Percentiles rank a stretch among this genome's conserved stretches.
These are phyloP conservation scores for Erebia ligea DNA, from an alignment of 2,888 invertebrate species.

Conservation along the genomic window DNA sequence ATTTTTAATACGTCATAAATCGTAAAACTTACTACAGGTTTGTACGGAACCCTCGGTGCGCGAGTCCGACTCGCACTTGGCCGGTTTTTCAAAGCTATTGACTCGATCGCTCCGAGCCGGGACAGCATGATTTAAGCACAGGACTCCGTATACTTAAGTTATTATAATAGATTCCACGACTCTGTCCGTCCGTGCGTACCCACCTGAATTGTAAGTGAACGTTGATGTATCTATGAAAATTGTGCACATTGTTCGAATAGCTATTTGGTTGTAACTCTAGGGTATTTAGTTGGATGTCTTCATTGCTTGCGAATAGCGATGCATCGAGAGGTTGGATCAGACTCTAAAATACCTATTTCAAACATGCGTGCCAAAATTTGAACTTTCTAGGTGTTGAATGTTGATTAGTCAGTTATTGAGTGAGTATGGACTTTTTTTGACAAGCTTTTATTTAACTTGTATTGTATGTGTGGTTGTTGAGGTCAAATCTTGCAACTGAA, in stretches of 20 bases:
- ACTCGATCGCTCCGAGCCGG: constrained; percentile 1
- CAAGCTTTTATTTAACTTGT: no score
- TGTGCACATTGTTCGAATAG: neutral
- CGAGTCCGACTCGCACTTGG: neutral
- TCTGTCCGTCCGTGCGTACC: constrained; percentile 27
- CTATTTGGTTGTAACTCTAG: constrained; percentile 1
- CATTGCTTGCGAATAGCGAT: neutral
- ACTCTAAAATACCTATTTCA: no score
- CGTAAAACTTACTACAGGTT: no score
- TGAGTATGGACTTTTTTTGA: no score
- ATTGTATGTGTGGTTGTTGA: no score
- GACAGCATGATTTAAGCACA: constrained; percentile 38
- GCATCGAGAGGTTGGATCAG: no score
- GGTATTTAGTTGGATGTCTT: neutral
- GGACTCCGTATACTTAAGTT: constrained; percentile 37
- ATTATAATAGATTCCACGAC: constrained; percentile 46
- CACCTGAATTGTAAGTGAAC: constrained; percentile 17
- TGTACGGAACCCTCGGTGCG: no score
- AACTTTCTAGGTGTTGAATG: no score
- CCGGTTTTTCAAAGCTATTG: constrained; percentile 19
- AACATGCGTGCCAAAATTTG: no score
- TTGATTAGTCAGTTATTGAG: no score
- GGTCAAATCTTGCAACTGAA: no score
- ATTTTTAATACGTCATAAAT: no score
- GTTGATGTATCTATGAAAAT: constrained; percentile 28